Percentiles rank a stretch among this genome's conserved stretches.
Evolutionary conservation across 2,113 vertebrate genomes (phyloP).

Genomic region (Sminthopsis crassicaudata): DNA sequence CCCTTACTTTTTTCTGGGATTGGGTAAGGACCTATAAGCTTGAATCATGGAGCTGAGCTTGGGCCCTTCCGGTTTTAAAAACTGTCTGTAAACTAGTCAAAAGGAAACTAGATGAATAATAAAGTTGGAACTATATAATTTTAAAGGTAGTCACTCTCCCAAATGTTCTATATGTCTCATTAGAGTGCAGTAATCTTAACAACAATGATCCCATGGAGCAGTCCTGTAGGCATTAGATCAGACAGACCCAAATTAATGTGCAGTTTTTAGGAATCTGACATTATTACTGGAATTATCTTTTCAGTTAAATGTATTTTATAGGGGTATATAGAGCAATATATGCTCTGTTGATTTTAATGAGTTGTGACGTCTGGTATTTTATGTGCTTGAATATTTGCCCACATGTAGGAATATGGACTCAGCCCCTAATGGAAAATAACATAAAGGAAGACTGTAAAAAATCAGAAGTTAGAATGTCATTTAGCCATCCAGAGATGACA

Average conservation of each 20-base stretch:
- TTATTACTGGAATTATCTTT: slow-evolving; percentile 90
- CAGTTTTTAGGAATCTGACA: slow-evolving; percentile 88
- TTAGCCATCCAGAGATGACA: slow-evolving; percentile 99
- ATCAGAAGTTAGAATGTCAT: slow-evolving; percentile 98
- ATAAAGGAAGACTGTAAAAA: slow-evolving; percentile 88
- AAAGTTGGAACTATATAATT: slow-evolving; percentile 51
- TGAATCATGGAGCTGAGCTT: not conserved
- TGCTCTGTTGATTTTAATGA: slow-evolving; percentile 92
- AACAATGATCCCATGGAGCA: slow-evolving; percentile 70
- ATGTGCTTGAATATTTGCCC: slow-evolving; percentile 90
- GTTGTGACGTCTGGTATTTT: slow-evolving; percentile 90
- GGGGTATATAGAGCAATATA: slow-evolving; percentile 87
- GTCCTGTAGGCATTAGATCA: slow-evolving; percentile 77
- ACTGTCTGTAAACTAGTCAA: slow-evolving; percentile 32
- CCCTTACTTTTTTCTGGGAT: slow-evolving; percentile 25
- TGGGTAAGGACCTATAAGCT: not conserved
- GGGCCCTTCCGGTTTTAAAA: not conserved
- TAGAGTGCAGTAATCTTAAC: slow-evolving; percentile 84
- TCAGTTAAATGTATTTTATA: slow-evolving; percentile 89
- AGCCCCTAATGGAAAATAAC: slow-evolving; percentile 89
- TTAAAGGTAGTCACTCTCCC: slow-evolving; percentile 60
- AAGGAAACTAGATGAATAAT: slow-evolving; percentile 50
- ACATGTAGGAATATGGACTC: slow-evolving; percentile 89
- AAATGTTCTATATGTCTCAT: slow-evolving; percentile 56
- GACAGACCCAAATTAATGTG: slow-evolving; percentile 86